Evolutionary conservation across 2,888 invertebrate species (phyloP).

Genomic region (Scaptomyza reducta): DNA sequence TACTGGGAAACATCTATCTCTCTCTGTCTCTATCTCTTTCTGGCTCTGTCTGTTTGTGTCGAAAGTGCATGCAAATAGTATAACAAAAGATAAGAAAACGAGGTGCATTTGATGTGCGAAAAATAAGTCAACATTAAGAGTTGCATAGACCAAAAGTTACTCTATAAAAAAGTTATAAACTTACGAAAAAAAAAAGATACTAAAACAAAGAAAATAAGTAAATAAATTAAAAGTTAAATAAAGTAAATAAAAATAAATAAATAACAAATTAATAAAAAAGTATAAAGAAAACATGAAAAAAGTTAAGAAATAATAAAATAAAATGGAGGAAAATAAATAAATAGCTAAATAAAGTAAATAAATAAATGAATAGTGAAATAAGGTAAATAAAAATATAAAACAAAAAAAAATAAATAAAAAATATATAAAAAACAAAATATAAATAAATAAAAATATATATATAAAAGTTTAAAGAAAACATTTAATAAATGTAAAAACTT

Average conservation of each 20-base stretch:
- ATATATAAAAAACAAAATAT: no score
- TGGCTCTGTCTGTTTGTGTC: neutral
- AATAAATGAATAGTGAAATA: no score
- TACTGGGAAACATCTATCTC: neutral
- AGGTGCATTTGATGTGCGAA: constrained; percentile 25
- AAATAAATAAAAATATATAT: no score
- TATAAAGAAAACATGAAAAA: no score
- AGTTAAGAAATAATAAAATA: neutral
- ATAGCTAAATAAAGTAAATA: no score
- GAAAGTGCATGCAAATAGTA: constrained; percentile 52
- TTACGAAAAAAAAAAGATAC: neutral
- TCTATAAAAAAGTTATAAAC: neutral
- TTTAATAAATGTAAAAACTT: no score
- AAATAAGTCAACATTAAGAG: neutral
- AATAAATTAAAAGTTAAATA: neutral
- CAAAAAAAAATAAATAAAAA: no score
- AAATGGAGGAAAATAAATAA: neutral
- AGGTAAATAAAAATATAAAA: neutral
- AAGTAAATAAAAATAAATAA: no score
- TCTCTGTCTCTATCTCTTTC: neutral
- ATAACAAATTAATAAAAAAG: no score
- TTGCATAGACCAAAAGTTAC: constrained; percentile 14
- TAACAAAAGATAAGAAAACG: constrained; percentile 25
- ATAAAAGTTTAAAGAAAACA: no score
- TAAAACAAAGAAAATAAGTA: neutral